Base-by-base conservation (phyloP, 2,888 invertebrate species). In the Habrosyne pyritoides region DNA sequence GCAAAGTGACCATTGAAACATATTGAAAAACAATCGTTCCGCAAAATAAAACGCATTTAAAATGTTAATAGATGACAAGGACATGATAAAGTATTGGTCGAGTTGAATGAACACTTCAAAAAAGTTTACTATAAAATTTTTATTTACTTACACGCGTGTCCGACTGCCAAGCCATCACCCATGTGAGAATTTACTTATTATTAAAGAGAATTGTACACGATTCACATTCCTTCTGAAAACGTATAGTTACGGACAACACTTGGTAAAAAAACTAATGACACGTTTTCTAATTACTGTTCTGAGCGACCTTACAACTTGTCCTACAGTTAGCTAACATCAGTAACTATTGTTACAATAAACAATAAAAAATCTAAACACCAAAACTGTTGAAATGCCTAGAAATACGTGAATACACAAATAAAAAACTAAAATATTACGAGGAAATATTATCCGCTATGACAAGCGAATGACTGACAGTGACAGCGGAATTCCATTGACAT, bases 141-240 rank as follows among this genome's bases (percentile, higher is more conserved):
- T 59, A 53, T 55, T 53, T 64, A 87, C 92, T 88, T 85, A 92
- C 92, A 89, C 89, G 91, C 81, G 89, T 88, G 85, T 91, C 92
- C 86, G 89, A 87, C 86, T 91, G 92, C 92, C 92, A 92, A 91
- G 92, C 92, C 92, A 92, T 92, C 86, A 91, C 91, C 91, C 91
- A 92, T 91, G 88, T 86, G 91, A 87, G 86, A 82, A 81, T 84
- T 78, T 79, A 90, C 91, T 87, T 86, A 81, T 86, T 87, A 81
- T 77, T 79, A 78, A 83, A 83, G 79, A 74, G 73, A 89, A 85
- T 82, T 71, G 76, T 77, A 84, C 83, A 86, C 85, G 84, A 86
- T 89, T 84, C 86, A 84, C 82, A 87, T 90, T 88, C 86, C 87
- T 86, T 83, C 74, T 70, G 78, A 73, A 79, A 83, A 85, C 80